A percentile compares a stretch with the other conserved stretches of the same genome.
These are phyloP conservation scores for Cercopithecus mona DNA, from an alignment of 2,113 vertebrate species.

Conservation along the genomic window DNA sequence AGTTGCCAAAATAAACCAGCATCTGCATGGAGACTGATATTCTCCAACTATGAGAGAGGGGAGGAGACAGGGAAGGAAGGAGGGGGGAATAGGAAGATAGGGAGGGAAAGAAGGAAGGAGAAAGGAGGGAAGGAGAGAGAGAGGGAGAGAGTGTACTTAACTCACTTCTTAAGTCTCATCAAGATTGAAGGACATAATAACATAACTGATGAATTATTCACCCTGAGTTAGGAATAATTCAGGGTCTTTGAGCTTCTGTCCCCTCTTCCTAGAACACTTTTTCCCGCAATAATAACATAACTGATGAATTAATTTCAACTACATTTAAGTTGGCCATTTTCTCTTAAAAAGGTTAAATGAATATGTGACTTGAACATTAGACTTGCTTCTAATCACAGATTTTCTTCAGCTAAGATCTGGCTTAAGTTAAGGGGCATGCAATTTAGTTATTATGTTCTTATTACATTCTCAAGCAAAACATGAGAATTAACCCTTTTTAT, in stretches of 20 bases:
- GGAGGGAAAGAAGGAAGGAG: background rate
- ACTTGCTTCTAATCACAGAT: slow-evolving; percentile 15
- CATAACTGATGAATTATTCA: background rate
- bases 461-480: background rate
- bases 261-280: too few relatives aligned
- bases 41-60: background rate
- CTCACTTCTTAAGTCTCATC: background rate
- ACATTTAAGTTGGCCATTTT: slow-evolving; percentile 22
- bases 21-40: background rate
- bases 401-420: slow-evolving; percentile 1
- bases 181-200: background rate
- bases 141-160: background rate
- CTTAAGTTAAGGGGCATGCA: background rate
- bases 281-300: background rate
- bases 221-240: too few relatives aligned
- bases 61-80: background rate
- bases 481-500: background rate
- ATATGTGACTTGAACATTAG: background rate
- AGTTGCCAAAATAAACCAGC: slow-evolving; percentile 36
- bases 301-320: background rate
- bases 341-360: background rate
- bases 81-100: background rate
- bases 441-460: slow-evolving; percentile 25
- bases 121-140: too few relatives aligned
- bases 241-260: too few relatives aligned